Percentiles rank a stretch among this genome's conserved stretches.
These are phyloP conservation scores for Siniperca chuatsi DNA, from an alignment of 2,113 vertebrate genomes.

Conservation along the genomic window DNA sequence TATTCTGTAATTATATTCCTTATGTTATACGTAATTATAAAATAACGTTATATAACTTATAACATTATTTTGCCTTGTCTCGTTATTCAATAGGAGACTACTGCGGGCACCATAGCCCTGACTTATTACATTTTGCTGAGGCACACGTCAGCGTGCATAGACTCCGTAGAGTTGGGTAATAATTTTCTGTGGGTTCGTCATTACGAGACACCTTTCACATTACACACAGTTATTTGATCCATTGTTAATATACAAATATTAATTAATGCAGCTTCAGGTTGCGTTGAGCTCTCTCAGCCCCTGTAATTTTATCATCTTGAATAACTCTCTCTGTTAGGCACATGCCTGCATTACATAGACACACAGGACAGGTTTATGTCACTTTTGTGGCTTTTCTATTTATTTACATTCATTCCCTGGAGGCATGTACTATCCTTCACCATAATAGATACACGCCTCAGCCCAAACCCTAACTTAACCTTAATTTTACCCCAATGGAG, in stretches of 20 bases:
- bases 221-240: not conserved
- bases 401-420: not conserved
- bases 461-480: constrained; percentile 8
- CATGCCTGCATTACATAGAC: not conserved
- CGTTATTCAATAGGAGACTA: too few species aligned
- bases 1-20: too few species aligned
- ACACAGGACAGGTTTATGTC: not conserved
- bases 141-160: too few species aligned
- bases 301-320: not conserved
- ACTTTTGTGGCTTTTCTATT: not conserved
- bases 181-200: too few species aligned
- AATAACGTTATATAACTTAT: too few species aligned
- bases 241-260: not conserved
- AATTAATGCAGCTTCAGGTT: not conserved
- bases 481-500: constrained; percentile 12
- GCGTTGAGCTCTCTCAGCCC: not conserved
- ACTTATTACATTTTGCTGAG: too few species aligned
- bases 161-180: too few species aligned
- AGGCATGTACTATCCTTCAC: not conserved
- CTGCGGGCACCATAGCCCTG: too few species aligned
- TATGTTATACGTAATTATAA: too few species aligned
- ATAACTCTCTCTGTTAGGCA: not conserved
- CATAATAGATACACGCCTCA: constrained; percentile 1
- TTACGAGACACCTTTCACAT: not conserved
- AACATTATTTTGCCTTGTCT: too few species aligned